Evolutionary conservation across 2,888 invertebrate species (phyloP), one percentile per base, ranked within the genome.

Genomic region (Calliopum simillimum): DNA sequence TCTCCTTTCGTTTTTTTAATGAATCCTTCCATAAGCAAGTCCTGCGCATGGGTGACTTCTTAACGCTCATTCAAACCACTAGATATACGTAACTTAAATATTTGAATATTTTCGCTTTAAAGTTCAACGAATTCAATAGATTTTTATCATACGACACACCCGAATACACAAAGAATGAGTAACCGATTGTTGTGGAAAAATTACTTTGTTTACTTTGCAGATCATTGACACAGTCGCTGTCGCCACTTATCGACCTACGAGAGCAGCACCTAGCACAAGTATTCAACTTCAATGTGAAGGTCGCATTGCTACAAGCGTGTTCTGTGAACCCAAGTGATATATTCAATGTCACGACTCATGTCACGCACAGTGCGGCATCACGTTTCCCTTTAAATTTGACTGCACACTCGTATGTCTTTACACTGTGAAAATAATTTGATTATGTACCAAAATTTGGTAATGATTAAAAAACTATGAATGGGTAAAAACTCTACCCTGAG

Each of bases 201-300:
- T 8, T 8, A 25, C 21, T 23, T 56, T 56, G 55, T 56, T 58
- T 58, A 58, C 16, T 16, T 58, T 21, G 13, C 58, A 16, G 41
- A 41, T 33, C 58, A 41, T 58, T 58, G 58, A 41, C 41, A 33
- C 41, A 16, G 43, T 43, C 59, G 43, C 43, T 4, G 53, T 53
- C 53, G 19, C 14, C 13, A 2, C 53, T 53, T 19, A 8, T 12
- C 55, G 21, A 14, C 14, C 14, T 56, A 11, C 4, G 25, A 16
- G 12, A 33, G 33, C 49, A 49, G 63, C 51, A 16, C 63, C 47
- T 63, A 33, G 33, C 33, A 33, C 33, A 8, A 33, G 33, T 33
- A 14, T n/a, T 71, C 67, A 49, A 73, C 76, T 76, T 76, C 76
- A 77, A 77, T 77, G 76, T 77, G 75, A 77, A 77, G 77, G 77